Evolutionary conservation across 2,113 vertebrate genomes (phyloP).

Genomic region (Lasiurus cinereus): DNA sequence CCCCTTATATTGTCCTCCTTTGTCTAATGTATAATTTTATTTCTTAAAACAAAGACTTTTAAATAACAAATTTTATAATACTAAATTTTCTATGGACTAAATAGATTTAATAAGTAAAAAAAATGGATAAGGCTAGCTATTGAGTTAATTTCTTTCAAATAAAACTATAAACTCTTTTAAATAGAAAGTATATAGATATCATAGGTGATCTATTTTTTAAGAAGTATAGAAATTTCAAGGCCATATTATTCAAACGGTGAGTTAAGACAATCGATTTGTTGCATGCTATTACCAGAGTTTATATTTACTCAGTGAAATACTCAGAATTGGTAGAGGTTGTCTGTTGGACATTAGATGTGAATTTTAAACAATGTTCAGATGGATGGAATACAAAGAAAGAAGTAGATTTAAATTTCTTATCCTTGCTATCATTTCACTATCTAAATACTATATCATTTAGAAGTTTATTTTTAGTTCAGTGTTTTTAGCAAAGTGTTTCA

Average conservation of each 20-base stretch:
- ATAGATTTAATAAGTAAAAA: background rate
- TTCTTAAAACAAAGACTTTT: background rate
- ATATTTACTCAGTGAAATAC: background rate
- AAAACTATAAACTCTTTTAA: background rate
- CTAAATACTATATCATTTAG: background rate
- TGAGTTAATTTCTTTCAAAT: background rate
- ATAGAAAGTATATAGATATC: background rate
- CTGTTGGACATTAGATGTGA: background rate
- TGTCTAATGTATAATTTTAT: background rate
- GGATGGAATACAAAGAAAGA: background rate
- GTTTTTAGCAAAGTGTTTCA: background rate
- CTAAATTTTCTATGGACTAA: background rate
- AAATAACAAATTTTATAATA: background rate
- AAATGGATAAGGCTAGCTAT: background rate
- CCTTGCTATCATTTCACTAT: background rate
- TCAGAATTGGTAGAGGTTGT: background rate
- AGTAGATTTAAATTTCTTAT: background rate
- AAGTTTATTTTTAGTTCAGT: background rate
- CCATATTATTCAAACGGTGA: background rate
- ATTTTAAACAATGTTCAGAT: background rate
- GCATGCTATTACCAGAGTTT: background rate
- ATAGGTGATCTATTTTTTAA: background rate
- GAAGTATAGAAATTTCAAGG: background rate
- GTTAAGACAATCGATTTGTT: background rate
- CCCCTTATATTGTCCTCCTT: background rate